Percentiles rank a stretch among this genome's conserved stretches.
Conservation (phyloP, 2,888 invertebrate genomes). For the Orthonychiurus folsomi region DNA sequence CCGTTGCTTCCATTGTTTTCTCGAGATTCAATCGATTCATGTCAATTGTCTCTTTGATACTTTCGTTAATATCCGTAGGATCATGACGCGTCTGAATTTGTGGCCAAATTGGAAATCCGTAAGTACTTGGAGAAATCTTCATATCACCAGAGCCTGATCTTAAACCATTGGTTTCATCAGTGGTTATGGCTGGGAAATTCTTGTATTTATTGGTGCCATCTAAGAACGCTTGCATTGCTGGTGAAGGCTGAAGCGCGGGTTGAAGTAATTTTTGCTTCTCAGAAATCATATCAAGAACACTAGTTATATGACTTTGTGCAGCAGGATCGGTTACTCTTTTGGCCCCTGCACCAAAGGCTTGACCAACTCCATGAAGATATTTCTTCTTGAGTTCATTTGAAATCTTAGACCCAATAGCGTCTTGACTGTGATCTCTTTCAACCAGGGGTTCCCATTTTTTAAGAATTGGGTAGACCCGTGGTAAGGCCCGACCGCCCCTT, state of each 20-base stretch:
- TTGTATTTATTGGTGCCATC: constrained; percentile 44
- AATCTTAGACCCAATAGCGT: constrained; percentile 76
- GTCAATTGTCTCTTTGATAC: constrained; percentile 10
- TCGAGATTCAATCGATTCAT: constrained; percentile 38
- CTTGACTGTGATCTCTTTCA: constrained; percentile 42
- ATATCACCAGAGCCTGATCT: background rate
- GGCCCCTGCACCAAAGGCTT: constrained; percentile 61
- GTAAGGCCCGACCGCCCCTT: constrained; percentile 25
- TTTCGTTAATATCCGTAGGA: background rate
- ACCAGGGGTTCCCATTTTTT: constrained; percentile 33
- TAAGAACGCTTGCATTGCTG: constrained; percentile 61
- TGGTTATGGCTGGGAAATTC: background rate
- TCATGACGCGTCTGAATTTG: background rate
- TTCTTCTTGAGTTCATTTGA: constrained; percentile 77
- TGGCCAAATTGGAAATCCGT: background rate
- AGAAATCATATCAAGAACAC: constrained; percentile 73
- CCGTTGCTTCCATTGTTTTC: constrained; percentile 22
- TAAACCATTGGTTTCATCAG: background rate
- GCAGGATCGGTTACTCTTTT: constrained; percentile 73
- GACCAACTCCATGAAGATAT: constrained; percentile 66
- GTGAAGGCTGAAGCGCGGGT: constrained; percentile 61
- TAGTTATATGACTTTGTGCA: constrained; percentile 73
- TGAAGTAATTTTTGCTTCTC: constrained; percentile 79
- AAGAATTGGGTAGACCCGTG: constrained; percentile 35
- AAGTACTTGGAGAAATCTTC: constrained; percentile 4